Base-by-base conservation (phyloP, 2,797 vertebrate genomes). In the Vireo griseus region DNA sequence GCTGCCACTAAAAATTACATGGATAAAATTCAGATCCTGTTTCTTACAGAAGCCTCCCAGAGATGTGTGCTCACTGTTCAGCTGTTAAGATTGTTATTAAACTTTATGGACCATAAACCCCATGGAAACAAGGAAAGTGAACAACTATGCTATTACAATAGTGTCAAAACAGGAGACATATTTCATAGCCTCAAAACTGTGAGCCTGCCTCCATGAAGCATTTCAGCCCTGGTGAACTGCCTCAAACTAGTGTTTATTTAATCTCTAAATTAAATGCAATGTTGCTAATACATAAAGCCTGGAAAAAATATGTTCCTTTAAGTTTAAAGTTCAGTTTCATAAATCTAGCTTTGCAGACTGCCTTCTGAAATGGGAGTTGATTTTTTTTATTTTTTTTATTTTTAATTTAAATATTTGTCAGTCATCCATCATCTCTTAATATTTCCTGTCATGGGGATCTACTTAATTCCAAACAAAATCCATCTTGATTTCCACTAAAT, bases 91-190 rank as follows among this genome's bases (percentile, higher is more conserved):
- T 97, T 98, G 97, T 98, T 98, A 98, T 98, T 98, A 98, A 98
- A 98, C 97, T 98, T 98, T 98, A 98, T 98, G 98, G 98, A 97
- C 98, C 98, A 97, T 98, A 98, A 98, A 98, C 97, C 96, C 97
- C 95, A 86, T 72, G 93, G 97, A 98, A 98, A 98, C 97, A 98
- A 98, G 97, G 96, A 93, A 97, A 97, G 95, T 69, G 97, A 97
- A 82, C 96, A 97, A 94, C 96, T 95, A 82, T 91, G 94, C 97
- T 97, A 97, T 98, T 97, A 98, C 92, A 95, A 79, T 94, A 96
- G 96, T 97, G 97, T 98, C 98, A 97, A 96, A 97, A 96, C 84
- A 96, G 95, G 91, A 95, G 94, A 94, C 93, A 75, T 97, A 97
- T 98, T 97, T 98, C 97, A 98, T 88, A 78, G 94, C 90, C 94